Percentiles rank a stretch among this genome's conserved stretches.
These are phyloP conservation scores for Loriculus beryllinus DNA, from an alignment of 2,797 vertebrate species.

Conservation along the genomic window DNA sequence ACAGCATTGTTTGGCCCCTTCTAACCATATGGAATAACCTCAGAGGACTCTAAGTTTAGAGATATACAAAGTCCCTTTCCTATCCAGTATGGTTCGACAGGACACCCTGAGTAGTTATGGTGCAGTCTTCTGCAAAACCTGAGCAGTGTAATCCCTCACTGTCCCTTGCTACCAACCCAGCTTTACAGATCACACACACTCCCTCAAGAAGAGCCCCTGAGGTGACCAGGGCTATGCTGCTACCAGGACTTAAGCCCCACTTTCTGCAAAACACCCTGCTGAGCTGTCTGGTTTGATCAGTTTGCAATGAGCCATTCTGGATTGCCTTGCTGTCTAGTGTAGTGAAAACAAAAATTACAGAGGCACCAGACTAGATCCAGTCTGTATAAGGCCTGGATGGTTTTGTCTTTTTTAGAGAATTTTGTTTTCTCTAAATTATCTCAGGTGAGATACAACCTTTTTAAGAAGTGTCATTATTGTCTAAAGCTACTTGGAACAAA, in stretches of 20 bases:
- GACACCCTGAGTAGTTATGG: neutral
- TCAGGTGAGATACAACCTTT: neutral
- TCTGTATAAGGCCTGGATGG: neutral
- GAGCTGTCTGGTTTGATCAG: neutral
- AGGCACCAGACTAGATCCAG: neutral
- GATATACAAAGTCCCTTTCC: neutral
- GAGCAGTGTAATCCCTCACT: neutral
- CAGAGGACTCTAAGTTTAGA: neutral
- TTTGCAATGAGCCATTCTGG: neutral
- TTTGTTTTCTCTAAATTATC: neutral
- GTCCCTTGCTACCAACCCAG: neutral
- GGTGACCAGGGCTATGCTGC: neutral
- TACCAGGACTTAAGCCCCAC: neutral
- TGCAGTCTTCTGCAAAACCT: neutral
- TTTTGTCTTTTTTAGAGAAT: neutral
- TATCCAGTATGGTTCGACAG: neutral
- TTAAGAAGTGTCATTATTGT: neutral
- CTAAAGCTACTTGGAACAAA: neutral
- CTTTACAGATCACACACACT: neutral
- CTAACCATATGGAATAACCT: neutral
- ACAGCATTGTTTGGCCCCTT: neutral
- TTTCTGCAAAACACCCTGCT: neutral
- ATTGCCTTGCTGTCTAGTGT: neutral
- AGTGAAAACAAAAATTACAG: too few species aligned
- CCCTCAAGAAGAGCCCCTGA: neutral